Evolutionary conservation across 1,140 invertebrate genomes (phyloP).

Genomic region (Caenorhabditis remanei): DNA sequence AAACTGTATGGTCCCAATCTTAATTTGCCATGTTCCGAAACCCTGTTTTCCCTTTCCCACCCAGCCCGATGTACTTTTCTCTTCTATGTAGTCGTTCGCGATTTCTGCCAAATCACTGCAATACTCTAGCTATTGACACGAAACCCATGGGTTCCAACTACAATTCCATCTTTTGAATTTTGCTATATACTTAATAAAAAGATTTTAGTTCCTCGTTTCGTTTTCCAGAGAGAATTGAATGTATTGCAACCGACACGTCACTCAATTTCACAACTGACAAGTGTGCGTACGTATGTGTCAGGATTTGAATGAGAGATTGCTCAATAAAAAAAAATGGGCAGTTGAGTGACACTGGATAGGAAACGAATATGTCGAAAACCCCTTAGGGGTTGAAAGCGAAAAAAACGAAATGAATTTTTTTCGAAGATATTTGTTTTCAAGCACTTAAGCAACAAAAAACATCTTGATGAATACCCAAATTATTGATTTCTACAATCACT

Average conservation of each 20-base stretch:
- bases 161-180: conserved; percentile 4
- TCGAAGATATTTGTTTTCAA: not conserved
- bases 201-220: not conserved
- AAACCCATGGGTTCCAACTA: conserved; percentile 47
- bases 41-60: conserved; percentile 5
- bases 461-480: not conserved
- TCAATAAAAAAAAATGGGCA: conserved; percentile 10
- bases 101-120: conserved; percentile 39
- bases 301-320: conserved; percentile 37
- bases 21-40: not conserved
- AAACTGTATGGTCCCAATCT: conserved; percentile 10
- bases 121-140: conserved; percentile 3
- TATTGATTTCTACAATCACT: too few species aligned
- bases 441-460: not conserved
- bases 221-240: not conserved
- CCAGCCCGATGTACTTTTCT: conserved; percentile 27
- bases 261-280: conserved; percentile 9
- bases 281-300: not conserved
- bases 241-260: not conserved
- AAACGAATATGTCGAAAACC: not conserved
- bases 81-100: conserved; percentile 1
- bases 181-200: not conserved
- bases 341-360: not conserved
- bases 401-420: not conserved
- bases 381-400: not conserved